Conservation (phyloP, 2,113 vertebrate genomes). For the Podiceps cristatus region DNA sequence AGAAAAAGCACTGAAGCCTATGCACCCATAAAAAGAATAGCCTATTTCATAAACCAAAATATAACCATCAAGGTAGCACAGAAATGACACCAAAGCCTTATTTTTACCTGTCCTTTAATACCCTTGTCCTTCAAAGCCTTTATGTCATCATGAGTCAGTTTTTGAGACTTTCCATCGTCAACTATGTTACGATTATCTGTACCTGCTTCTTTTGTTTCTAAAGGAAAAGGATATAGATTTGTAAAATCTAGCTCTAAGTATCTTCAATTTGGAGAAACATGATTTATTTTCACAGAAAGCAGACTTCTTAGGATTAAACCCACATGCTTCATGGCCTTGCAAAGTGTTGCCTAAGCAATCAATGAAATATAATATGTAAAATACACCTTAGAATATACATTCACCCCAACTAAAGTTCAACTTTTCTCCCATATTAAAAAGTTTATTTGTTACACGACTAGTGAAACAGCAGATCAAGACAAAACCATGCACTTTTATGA, state of each 20-base stretch:
- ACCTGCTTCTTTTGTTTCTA: constrained; percentile 92
- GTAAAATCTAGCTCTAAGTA: constrained; percentile 27
- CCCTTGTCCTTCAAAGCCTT: constrained; percentile 96
- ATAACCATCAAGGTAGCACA: background rate
- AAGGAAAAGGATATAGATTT: constrained; percentile 60
- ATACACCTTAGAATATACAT: background rate
- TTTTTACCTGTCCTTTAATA: constrained; percentile 92
- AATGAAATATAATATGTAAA: background rate
- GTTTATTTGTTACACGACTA: background rate
- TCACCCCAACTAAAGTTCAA: background rate
- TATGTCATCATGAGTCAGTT: constrained; percentile 96
- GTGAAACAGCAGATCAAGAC: background rate
- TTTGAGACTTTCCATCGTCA: constrained; percentile 97
- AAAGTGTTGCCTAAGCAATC: background rate
- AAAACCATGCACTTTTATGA: background rate
- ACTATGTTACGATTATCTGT: constrained; percentile 96
- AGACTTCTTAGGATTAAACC: background rate
- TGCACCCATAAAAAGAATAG: background rate
- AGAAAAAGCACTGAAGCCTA: background rate
- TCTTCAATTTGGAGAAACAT: background rate
- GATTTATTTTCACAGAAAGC: constrained; percentile 19
- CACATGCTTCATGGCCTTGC: background rate
- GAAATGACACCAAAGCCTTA: constrained; percentile 55
- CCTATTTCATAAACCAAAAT: background rate
- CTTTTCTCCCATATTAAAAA: background rate